Conservation (phyloP, 2,113 vertebrate genomes). For the Melanotaenia duboulayi region DNA sequence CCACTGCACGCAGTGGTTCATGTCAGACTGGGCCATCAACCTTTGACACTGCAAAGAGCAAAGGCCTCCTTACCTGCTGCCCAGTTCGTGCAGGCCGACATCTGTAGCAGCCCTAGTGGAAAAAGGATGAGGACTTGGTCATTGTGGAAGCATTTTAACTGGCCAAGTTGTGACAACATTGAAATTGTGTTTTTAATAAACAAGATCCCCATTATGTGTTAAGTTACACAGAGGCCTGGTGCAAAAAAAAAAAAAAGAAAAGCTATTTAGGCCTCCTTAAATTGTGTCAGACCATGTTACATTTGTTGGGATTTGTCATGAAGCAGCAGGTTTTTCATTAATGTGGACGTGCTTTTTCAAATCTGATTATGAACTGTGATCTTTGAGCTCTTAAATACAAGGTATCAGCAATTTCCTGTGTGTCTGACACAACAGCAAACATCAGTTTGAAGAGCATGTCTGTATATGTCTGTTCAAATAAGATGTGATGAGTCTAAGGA, state of each 20-base stretch:
- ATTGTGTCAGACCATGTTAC: not conserved
- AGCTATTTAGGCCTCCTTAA: not conserved
- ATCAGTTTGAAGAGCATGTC: not conserved
- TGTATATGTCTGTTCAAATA: not conserved
- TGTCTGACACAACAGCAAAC: not conserved
- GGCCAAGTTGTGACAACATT: conserved; percentile 2
- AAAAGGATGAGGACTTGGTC: conserved; percentile 2
- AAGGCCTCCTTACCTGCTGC: conserved; percentile 22
- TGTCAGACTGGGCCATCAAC: conserved; percentile 32
- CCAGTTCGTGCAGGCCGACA: not conserved
- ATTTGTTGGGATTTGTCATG: conserved; percentile 16
- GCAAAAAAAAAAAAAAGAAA: conserved; percentile 17
- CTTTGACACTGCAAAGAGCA: conserved; percentile 27
- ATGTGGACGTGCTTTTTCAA: conserved; percentile 5
- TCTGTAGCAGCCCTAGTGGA: not conserved
- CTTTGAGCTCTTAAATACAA: conserved; percentile 1
- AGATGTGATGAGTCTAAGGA: not conserved
- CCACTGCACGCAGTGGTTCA: conserved; percentile 14
- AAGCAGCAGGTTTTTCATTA: conserved; percentile 10
- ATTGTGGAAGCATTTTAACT: conserved; percentile 2
- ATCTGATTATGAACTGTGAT: conserved; percentile 27
- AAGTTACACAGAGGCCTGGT: conserved; percentile 38
- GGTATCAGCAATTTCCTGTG: not conserved
- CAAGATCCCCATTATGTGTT: conserved; percentile 27
- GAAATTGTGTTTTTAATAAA: not conserved